These are phyloP conservation scores for Drosophila sp. DNA, from an alignment of 1,140 invertebrate species.

Conservation along the genomic window DNA sequence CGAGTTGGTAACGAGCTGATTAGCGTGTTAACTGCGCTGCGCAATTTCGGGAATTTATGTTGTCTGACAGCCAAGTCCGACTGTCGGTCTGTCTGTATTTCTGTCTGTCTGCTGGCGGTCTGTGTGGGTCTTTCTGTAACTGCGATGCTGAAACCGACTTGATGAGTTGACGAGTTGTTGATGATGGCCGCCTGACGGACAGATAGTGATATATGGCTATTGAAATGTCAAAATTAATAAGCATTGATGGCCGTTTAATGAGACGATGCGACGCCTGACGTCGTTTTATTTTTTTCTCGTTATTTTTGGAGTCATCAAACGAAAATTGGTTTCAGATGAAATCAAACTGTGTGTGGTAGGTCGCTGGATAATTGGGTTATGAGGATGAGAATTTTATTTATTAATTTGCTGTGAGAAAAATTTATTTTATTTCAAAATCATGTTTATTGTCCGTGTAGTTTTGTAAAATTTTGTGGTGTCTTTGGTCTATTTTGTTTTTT, in stretches of 20 bases:
- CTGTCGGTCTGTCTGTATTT: slow-evolving; percentile 7
- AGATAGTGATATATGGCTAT: slow-evolving; percentile 64
- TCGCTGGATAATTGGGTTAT: slow-evolving; percentile 15
- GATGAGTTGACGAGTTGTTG: slow-evolving; percentile 43
- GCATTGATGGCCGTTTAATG: slow-evolving; percentile 58
- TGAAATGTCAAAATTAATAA: slow-evolving; percentile 73
- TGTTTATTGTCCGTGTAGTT: background rate
- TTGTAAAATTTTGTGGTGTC: background rate
- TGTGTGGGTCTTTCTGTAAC: background rate
- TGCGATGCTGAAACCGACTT: slow-evolving; percentile 23
- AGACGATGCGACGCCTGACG: slow-evolving; percentile 32
- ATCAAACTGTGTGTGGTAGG: slow-evolving; percentile 16
- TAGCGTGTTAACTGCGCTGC: slow-evolving; percentile 49
- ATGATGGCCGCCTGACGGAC: slow-evolving; percentile 41
- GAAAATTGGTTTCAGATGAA: slow-evolving; percentile 29
- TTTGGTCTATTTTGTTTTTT: background rate
- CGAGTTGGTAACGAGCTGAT: slow-evolving; percentile 54
- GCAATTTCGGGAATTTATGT: slow-evolving; percentile 32
- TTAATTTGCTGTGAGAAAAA: slow-evolving; percentile 21
- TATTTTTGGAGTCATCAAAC: slow-evolving; percentile 39
- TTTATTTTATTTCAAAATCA: background rate
- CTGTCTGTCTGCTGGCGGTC: slow-evolving; percentile 2
- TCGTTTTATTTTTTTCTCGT: background rate
- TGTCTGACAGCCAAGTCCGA: slow-evolving; percentile 20
- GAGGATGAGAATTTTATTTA: background rate